A percentile compares a stretch with the other conserved stretches of the same genome.
These are phyloP conservation scores for Siniperca undulata DNA, from an alignment of 2,797 vertebrate genomes.

Conservation along the genomic window DNA sequence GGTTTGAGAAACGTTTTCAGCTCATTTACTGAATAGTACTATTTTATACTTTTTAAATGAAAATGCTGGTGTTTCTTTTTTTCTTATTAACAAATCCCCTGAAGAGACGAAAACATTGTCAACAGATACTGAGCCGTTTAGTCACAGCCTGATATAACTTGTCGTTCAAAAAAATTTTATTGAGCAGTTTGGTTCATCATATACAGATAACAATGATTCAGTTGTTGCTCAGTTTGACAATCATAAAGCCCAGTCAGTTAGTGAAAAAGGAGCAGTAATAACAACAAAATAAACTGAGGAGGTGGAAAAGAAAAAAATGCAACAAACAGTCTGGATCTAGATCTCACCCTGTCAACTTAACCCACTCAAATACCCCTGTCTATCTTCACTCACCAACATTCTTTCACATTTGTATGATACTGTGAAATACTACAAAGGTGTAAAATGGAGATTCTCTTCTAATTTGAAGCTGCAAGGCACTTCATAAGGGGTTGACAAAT, in stretches of 20 bases:
- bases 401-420: background rate
- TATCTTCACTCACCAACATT: background rate
- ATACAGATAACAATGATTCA: background rate
- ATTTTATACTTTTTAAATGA: background rate
- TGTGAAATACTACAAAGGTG: conserved; percentile 10
- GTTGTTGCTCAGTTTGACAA: background rate
- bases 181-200: background rate
- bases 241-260: background rate
- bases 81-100: background rate
- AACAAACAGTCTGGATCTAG: background rate
- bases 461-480: background rate
- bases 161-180: background rate
- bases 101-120: background rate
- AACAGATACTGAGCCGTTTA: background rate
- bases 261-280: background rate
- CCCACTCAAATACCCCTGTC: background rate
- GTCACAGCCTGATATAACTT: background rate
- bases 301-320: background rate
- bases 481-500: background rate
- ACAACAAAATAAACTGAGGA: background rate
- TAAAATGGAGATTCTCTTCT: background rate
- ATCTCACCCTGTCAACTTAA: background rate
- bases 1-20: background rate
- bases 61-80: background rate
- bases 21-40: background rate